Evolutionary conservation across 2,888 invertebrate genomes (phyloP).

Genomic region (Belgica antarctica): DNA sequence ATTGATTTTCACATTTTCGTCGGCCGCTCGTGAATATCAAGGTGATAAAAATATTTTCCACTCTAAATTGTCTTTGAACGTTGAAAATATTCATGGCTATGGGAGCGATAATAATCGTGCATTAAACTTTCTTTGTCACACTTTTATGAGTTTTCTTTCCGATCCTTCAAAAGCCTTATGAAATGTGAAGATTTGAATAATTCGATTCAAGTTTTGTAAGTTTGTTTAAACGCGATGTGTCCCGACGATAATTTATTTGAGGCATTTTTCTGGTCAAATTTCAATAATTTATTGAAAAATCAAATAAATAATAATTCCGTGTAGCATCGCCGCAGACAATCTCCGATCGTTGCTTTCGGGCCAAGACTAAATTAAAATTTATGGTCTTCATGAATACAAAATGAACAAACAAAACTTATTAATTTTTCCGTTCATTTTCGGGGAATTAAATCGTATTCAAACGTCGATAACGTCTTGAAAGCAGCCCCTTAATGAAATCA

Average conservation of each 20-base stretch:
- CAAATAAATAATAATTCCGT: conserved; percentile 42
- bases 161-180: conserved; percentile 5
- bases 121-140: no score
- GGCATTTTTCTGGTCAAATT: conserved; percentile 37
- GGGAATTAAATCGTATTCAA: background rate
- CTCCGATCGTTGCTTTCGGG: background rate
- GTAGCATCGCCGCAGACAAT: background rate
- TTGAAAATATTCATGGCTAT: no score
- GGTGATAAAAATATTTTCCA: background rate
- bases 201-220: no score
- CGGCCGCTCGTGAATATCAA: background rate
- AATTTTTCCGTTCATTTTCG: conserved; percentile 30
- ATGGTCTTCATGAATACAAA: conserved; percentile 42
- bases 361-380: conserved; percentile 42
- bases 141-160: background rate
- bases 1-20: background rate
- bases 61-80: no score
- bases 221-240: conserved; percentile 29
- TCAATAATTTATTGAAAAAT: conserved; percentile 40
- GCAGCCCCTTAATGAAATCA: background rate
- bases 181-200: conserved; percentile 2
- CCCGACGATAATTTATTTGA: conserved; percentile 38
- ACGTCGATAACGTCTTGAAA: conserved; percentile 18
- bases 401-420: conserved; percentile 44
- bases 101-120: no score